Evolutionary conservation across 2,797 vertebrate species (phyloP), one percentile per base, ranked within the genome.

Genomic region (Schizopygopsis pylzovi): DNA sequence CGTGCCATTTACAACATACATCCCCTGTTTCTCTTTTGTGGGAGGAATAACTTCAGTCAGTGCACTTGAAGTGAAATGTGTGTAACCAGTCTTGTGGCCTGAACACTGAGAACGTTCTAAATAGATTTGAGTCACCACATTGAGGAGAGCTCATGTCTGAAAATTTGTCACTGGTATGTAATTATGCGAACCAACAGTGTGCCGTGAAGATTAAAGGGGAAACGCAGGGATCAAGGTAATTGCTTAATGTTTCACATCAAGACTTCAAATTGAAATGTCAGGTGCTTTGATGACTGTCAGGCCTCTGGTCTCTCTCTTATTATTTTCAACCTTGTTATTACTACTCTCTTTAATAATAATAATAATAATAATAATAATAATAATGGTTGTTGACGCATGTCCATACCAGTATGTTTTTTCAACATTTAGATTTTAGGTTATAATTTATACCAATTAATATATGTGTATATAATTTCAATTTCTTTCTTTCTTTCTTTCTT

Each of bases 1-100:
- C 91, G 91, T 95, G 95, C 93, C 95, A 94, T 93, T 92, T 93
- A 93, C 90, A 95, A 94, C 43, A 88, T 93, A 90, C 87, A 72
- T 28, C 49, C 83, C 71, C 85, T 87, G 67, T 61, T 90, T 88
- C 63, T 28, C 88, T 84, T 76, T 75, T 88, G 93, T 91, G 92
- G 92, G 93, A 92, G 85, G 82, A 85, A 92, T 92, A 92, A 90
- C 90, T 88, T 88, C 86, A 86, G 43, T 63, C 67, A 54, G 45
- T 18, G 65, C 59, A 45, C 47, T 94, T 92, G 90, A 93, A 88
- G 90, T 83, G 89, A 91, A 88, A 89, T 87, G 86, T 1, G 73
- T 83, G 77, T 70, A 75, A 87, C 81, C 91, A 89, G 92, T 87
- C 88, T 88, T 88, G 93, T 77, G 91, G 92, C 88, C 88, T 45